Percentiles rank a stretch among this genome's conserved stretches.
phyloP scores from a whole-genome alignment of 2,797 vertebrate species.

The Sphenopsis melanotis region DNA sequence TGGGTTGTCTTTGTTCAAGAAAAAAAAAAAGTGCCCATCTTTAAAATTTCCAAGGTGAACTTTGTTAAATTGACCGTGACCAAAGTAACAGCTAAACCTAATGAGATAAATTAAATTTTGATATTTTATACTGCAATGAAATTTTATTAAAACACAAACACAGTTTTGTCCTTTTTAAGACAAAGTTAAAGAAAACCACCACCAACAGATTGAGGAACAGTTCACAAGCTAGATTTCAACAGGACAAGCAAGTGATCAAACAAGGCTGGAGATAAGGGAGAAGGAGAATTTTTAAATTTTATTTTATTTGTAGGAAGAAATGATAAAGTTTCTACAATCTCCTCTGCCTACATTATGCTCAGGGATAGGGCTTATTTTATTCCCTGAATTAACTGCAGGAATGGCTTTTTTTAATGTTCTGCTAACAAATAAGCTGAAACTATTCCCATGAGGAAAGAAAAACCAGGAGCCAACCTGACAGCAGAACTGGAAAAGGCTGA shows the following conservation, averaged over 20 bases:
- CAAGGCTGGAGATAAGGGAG: neutral
- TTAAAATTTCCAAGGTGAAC: neutral
- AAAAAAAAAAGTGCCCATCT: accelerated
- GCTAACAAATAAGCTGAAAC: neutral
- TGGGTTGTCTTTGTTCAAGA: neutral
- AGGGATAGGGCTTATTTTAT: neutral
- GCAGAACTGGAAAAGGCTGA: neutral
- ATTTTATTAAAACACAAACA: neutral
- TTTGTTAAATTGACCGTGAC: accelerated
- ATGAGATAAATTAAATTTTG: neutral
- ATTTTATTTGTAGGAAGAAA: neutral
- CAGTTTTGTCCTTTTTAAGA: neutral
- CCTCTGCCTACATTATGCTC: neutral
- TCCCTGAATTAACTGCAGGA: neutral
- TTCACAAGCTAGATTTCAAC: neutral
- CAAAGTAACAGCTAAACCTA: accelerated
- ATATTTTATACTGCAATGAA: neutral
- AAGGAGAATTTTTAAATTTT: neutral
- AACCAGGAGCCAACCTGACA: neutral
- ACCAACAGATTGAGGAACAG: neutral
- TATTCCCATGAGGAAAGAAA: neutral
- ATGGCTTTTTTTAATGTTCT: neutral
- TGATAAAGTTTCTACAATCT: neutral
- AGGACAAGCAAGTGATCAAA: neutral
- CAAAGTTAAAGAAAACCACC: neutral